A percentile compares a stretch with the other conserved stretches of the same genome.
Conservation (phyloP, 2,888 invertebrate genomes). For the Gortyna flavago region DNA sequence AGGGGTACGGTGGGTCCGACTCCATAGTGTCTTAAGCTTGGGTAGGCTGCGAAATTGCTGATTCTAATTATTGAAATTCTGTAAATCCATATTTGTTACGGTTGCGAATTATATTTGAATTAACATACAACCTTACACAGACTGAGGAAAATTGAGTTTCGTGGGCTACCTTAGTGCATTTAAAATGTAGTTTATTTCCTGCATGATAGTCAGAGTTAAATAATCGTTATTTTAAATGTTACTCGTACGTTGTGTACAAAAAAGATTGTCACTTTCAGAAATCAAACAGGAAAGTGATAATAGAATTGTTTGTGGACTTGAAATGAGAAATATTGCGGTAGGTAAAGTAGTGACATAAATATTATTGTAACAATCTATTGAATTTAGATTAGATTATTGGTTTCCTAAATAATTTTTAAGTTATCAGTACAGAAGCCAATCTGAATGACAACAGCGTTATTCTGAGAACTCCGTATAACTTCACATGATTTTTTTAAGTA, state of each 20-base stretch:
- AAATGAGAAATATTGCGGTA: conserved; percentile 1
- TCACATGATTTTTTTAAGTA: too few relatives aligned
- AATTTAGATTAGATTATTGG: conserved; percentile 13
- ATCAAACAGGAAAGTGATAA: not conserved
- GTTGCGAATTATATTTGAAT: too few relatives aligned
- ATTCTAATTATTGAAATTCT: not conserved
- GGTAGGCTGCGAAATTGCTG: not conserved
- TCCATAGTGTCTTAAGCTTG: not conserved
- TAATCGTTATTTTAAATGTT: not conserved
- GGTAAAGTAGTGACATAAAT: conserved; percentile 2
- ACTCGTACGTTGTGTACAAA: not conserved
- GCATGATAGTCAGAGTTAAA: not conserved
- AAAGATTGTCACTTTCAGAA: not conserved
- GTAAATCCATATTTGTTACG: not conserved
- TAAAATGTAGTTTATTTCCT: not conserved
- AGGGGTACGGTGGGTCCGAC: too few relatives aligned
- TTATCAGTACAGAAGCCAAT: not conserved
- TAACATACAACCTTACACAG: too few relatives aligned
- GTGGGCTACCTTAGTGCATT: not conserved
- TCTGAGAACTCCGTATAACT: not conserved
- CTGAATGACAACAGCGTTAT: not conserved
- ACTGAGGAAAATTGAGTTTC: not conserved
- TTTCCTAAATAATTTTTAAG: not conserved
- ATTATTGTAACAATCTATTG: not conserved
- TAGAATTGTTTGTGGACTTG: not conserved